Conservation (phyloP, 2,888 invertebrate species). For the Carabus problematicus region DNA sequence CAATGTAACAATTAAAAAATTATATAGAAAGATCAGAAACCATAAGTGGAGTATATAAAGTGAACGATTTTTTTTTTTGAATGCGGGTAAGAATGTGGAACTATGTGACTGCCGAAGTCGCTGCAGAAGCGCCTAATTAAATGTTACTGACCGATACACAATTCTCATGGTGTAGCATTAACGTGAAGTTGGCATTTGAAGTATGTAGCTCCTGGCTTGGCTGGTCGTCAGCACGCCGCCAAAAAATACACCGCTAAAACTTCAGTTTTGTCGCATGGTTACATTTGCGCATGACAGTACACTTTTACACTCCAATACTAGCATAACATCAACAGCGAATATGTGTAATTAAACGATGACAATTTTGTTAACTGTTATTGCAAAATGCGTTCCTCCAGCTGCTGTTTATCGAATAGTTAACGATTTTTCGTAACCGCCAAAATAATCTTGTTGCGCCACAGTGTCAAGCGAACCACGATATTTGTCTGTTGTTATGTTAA, state of each 20-base stretch:
- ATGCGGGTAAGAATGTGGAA: conserved; percentile 24
- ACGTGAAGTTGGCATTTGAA: conserved; percentile 7
- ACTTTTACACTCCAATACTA: neutral
- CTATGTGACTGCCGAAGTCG: conserved; percentile 31
- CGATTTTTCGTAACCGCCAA: no score
- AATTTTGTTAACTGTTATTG: conserved; percentile 13
- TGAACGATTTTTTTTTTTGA: conserved; percentile 2
- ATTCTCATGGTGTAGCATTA: conserved; percentile 29
- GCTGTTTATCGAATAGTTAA: neutral
- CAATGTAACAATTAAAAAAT: conserved; percentile 32
- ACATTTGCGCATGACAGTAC: neutral
- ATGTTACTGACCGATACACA: conserved; percentile 34
- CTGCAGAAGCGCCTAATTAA: conserved; percentile 34
- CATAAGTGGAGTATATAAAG: neutral
- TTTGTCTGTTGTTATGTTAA: no score
- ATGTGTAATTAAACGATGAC: conserved; percentile 6
- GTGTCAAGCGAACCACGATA: no score
- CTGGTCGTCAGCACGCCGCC: neutral
- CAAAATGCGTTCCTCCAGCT: neutral
- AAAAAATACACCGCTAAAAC: conserved; percentile 8
- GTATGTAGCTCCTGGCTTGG: neutral
- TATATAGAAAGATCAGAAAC: conserved; percentile 23
- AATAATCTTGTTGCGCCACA: no score
- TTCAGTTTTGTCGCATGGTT: conserved; percentile 11
- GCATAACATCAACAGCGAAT: neutral